Evolutionary conservation across 2,113 vertebrate genomes (phyloP).

Genomic region (Bos javanicus): DNA sequence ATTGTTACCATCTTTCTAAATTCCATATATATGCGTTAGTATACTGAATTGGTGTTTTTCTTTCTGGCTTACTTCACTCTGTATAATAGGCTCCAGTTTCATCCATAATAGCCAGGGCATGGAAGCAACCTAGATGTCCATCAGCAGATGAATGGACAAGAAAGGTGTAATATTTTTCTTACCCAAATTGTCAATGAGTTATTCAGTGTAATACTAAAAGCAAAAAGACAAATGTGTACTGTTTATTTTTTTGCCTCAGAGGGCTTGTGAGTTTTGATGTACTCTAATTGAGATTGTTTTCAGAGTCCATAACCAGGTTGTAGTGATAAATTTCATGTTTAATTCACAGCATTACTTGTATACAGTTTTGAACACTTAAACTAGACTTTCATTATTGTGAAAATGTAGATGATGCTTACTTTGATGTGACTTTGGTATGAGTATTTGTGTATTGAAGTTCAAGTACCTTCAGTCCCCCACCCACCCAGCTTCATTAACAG

Average conservation of each 20-base stretch:
- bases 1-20: too few relatives aligned
- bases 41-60: too few relatives aligned
- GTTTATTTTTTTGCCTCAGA: neutral
- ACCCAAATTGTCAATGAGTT: neutral
- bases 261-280: neutral
- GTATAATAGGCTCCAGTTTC: too few relatives aligned
- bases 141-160: too few relatives aligned
- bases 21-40: too few relatives aligned
- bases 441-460: neutral
- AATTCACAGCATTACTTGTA: neutral
- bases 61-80: too few relatives aligned
- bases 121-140: too few relatives aligned
- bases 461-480: neutral
- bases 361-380: neutral
- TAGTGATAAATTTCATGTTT: slow-evolving; percentile 20
- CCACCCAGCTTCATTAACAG: neutral
- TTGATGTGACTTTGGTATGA: neutral
- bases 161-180: neutral
- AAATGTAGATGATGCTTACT: neutral
- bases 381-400: neutral
- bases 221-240: neutral
- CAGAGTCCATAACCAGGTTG: neutral
- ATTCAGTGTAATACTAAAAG: neutral
- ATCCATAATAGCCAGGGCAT: too few relatives aligned
- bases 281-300: neutral